These are phyloP conservation scores for Polypedilum pembai DNA, from an alignment of 1,140 invertebrate genomes.

Conservation along the genomic window DNA sequence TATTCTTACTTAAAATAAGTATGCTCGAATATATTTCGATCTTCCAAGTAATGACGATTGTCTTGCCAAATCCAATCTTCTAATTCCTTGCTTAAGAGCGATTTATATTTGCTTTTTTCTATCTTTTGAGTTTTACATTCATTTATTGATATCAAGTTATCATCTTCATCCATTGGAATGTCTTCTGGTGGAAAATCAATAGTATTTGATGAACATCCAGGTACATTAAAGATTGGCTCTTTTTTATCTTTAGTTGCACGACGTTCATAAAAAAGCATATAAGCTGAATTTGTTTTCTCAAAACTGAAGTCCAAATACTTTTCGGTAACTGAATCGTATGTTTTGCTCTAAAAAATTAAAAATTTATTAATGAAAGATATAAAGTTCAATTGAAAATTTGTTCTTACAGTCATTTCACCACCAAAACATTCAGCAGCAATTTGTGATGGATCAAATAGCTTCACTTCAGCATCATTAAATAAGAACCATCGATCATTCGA, in stretches of 20 bases:
- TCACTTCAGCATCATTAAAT: constrained; percentile 95
- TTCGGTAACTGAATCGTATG: constrained; percentile 90
- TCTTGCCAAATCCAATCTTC: constrained; percentile 93
- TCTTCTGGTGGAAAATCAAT: background rate
- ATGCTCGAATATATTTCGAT: constrained; percentile 93
- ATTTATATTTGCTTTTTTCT: constrained; percentile 32
- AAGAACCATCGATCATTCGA: constrained; percentile 83
- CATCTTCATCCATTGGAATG: constrained; percentile 1
- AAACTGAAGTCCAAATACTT: constrained; percentile 97
- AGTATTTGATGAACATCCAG: background rate
- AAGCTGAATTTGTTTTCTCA: constrained; percentile 95
- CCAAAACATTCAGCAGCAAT: constrained; percentile 93
- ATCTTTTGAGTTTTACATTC: constrained; percentile 32
- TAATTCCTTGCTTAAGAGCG: constrained; percentile 61
- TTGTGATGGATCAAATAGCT: constrained; percentile 88
- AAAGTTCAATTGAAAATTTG: no score
- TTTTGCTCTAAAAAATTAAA: constrained; percentile 70
- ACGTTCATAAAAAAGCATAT: constrained; percentile 94
- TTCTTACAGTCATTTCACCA: constrained; percentile 83
- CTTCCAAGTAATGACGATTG: constrained; percentile 88
- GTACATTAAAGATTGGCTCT: background rate
- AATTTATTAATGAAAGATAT: constrained; percentile 30
- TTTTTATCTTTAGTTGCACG: constrained; percentile 32
- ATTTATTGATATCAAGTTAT: background rate
- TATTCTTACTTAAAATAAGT: constrained; percentile 79